phyloP scores from a whole-genome alignment of 2,888 invertebrate species.

The Leptinotarsa tumamoca region DNA sequence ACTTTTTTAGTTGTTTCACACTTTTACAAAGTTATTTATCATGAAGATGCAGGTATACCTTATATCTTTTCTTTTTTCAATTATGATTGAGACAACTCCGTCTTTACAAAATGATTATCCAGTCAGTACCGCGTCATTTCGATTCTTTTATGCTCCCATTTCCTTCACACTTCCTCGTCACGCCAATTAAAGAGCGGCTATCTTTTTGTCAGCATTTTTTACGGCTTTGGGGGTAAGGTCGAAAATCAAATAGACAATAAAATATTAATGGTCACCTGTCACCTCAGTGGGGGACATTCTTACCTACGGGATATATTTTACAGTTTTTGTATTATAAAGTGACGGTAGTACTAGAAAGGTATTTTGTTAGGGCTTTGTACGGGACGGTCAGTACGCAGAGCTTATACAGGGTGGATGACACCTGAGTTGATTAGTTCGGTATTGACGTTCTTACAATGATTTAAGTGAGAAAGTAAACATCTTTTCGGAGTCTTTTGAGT shows the following conservation, averaged over 20 bases:
- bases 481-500: background rate
- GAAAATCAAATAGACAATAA: slow-evolving; percentile 45
- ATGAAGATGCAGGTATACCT: background rate
- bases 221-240: slow-evolving; percentile 39
- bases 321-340: slow-evolving; percentile 34
- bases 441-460: background rate
- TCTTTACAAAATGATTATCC: background rate
- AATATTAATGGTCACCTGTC: slow-evolving; percentile 48
- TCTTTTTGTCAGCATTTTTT: slow-evolving; percentile 42
- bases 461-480: background rate
- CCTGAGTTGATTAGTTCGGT: background rate
- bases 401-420: slow-evolving; percentile 18
- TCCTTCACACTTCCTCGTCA: slow-evolving; percentile 37
- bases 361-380: slow-evolving; percentile 28
- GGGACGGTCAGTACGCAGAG: slow-evolving; percentile 17
- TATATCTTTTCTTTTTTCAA: background rate
- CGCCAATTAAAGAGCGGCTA: slow-evolving; percentile 33
- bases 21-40: background rate
- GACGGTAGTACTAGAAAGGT: slow-evolving; percentile 29
- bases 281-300: slow-evolving; percentile 45
- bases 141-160: slow-evolving; percentile 27
- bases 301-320: slow-evolving; percentile 41
- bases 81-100: background rate
- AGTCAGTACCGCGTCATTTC: slow-evolving; percentile 19
- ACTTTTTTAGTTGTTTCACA: too few species aligned